These are phyloP conservation scores for Pachliopta kotzebuea DNA, from an alignment of 2,888 invertebrate species.

Conservation along the genomic window DNA sequence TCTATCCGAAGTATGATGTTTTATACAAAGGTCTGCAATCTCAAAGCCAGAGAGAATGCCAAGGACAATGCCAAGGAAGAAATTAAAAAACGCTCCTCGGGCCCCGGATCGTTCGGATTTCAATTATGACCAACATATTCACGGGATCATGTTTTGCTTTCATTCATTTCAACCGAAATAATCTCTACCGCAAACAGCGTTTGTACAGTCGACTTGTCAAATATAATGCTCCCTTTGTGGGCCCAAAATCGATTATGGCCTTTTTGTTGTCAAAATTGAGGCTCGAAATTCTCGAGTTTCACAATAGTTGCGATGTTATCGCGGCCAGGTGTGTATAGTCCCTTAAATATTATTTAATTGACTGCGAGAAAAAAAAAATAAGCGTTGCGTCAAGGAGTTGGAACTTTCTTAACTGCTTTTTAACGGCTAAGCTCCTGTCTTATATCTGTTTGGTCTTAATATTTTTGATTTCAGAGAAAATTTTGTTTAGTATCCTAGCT, in stretches of 20 bases:
- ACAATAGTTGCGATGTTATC: constrained; percentile 78
- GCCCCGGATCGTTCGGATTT: constrained; percentile 63
- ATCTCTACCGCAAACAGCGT: constrained; percentile 78
- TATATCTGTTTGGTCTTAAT: no score
- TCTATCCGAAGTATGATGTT: constrained; percentile 6
- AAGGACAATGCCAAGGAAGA: constrained; percentile 37
- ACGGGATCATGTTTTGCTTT: constrained; percentile 76
- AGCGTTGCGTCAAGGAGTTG: constrained; percentile 4
- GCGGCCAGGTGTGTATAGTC: constrained; percentile 63
- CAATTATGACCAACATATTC: constrained; percentile 73
- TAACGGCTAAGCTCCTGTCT: not conserved
- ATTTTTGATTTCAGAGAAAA: not conserved
- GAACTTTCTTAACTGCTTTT: not conserved
- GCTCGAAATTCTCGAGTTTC: constrained; percentile 74
- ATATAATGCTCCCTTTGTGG: constrained; percentile 75
- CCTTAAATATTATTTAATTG: constrained; percentile 76
- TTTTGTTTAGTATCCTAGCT: not conserved
- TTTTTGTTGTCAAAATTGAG: constrained; percentile 81
- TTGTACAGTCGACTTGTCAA: constrained; percentile 77
- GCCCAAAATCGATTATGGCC: constrained; percentile 77
- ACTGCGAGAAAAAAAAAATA: constrained; percentile 45
- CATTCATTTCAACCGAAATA: constrained; percentile 80
- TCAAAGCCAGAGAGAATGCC: no score
- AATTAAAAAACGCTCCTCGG: constrained; percentile 58
- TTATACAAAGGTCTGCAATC: constrained; percentile 12